Conservation (phyloP, 2,797 vertebrate species). For the Emys orbicularis region DNA sequence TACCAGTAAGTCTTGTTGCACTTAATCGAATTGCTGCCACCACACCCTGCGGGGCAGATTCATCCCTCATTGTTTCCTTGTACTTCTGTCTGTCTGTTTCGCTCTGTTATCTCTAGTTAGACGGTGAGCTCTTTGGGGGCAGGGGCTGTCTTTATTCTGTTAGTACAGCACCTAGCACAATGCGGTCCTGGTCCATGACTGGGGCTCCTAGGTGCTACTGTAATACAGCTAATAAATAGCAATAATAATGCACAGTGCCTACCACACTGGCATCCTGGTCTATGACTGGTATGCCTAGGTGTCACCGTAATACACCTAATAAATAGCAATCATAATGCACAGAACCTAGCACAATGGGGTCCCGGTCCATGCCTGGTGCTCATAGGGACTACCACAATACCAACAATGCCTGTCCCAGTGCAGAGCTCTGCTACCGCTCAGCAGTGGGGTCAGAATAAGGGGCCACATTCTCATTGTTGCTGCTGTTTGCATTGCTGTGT, state of each 20-base stretch:
- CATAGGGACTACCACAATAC: not conserved
- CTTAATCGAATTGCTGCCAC: not conserved
- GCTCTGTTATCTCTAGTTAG: not conserved
- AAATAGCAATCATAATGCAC: too few species aligned
- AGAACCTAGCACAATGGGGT: too few species aligned
- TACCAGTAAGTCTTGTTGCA: not conserved
- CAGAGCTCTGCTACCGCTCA: not conserved
- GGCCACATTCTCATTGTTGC: too few species aligned
- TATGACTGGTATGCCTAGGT: too few species aligned
- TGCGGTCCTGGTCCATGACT: not conserved
- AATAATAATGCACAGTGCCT: not conserved
- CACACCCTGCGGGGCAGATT: not conserved
- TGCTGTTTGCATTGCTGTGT: too few species aligned
- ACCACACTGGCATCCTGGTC: too few species aligned
- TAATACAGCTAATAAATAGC: not conserved
- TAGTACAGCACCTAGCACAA: not conserved
- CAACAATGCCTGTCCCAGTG: not conserved
- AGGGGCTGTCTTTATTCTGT: not conserved
- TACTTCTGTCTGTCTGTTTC: not conserved
- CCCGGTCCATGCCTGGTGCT: too few species aligned
- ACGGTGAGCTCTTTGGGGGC: not conserved
- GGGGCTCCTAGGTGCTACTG: not conserved
- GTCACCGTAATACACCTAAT: too few species aligned
- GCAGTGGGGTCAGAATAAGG: not conserved
- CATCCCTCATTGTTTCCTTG: not conserved